Conservation (phyloP, 2,888 invertebrate species). For the Acanthopleura granulata region DNA sequence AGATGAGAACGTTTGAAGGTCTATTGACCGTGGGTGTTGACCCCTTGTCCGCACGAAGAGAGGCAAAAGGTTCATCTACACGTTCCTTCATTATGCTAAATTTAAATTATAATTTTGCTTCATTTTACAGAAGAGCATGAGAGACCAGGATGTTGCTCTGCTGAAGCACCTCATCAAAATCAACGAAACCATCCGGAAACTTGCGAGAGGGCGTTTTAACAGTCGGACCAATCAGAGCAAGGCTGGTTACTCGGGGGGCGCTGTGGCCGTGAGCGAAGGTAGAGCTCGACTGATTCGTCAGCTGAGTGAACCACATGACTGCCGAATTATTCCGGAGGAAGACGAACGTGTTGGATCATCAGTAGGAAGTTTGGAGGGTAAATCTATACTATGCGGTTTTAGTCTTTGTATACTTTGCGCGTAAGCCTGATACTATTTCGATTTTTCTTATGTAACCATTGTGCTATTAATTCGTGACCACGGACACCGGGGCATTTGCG, state of each 20-base stretch:
- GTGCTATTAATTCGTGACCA: too few relatives aligned
- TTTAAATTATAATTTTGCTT: not conserved
- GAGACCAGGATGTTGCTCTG: constrained; percentile 38
- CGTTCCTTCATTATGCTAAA: too few relatives aligned
- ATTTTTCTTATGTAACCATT: too few relatives aligned
- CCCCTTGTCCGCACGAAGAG: too few relatives aligned
- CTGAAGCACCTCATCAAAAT: constrained; percentile 37
- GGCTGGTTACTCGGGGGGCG: not conserved
- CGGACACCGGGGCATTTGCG: too few relatives aligned
- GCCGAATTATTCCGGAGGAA: not conserved
- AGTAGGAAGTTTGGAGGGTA: constrained; percentile 13
- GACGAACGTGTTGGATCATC: not conserved
- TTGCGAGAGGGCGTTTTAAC: constrained; percentile 27
- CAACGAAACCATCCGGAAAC: constrained; percentile 35
- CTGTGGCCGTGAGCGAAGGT: not conserved
- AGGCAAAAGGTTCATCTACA: too few relatives aligned
- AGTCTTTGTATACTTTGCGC: too few relatives aligned
- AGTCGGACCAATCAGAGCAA: not conserved
- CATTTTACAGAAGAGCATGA: constrained; percentile 33
- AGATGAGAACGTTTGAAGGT: too few relatives aligned
- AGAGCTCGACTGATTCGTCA: constrained; percentile 13
- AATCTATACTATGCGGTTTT: too few relatives aligned
- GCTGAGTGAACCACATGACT: constrained; percentile 18
- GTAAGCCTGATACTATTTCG: too few relatives aligned
- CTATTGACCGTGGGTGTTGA: too few relatives aligned